Evolutionary conservation across 2,797 vertebrate genomes (phyloP).

Genomic region (Anableps anableps): DNA sequence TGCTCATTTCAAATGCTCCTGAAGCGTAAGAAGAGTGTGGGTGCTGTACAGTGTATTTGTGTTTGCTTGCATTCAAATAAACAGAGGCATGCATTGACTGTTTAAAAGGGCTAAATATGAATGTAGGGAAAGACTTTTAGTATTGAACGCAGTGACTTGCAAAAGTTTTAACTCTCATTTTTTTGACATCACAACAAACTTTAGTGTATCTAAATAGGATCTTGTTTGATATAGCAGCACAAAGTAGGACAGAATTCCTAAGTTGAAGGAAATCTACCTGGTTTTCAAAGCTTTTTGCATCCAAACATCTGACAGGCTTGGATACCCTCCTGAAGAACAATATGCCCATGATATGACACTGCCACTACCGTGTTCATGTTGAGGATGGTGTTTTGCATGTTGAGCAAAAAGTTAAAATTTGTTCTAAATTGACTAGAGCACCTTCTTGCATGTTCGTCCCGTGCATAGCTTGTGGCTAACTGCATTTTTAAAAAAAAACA

Average conservation of each 20-base stretch:
- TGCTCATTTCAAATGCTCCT: slow-evolving; percentile 29
- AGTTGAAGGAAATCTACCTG: background rate
- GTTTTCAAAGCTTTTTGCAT: background rate
- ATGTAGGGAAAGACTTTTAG: slow-evolving; percentile 12
- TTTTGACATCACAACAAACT: background rate
- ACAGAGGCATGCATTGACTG: slow-evolving; percentile 27
- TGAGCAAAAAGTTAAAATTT: background rate
- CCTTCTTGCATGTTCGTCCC: background rate
- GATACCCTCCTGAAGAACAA: background rate
- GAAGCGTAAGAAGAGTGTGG: slow-evolving; percentile 18
- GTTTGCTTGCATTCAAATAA: slow-evolving; percentile 56
- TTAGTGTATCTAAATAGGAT: background rate
- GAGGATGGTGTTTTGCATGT: background rate
- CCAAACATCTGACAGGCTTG: background rate
- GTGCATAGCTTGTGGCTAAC: background rate
- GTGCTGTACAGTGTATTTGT: slow-evolving; percentile 21
- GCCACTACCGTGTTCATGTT: background rate
- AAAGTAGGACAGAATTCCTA: background rate
- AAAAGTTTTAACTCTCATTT: background rate
- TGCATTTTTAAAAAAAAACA: background rate
- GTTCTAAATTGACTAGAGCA: background rate
- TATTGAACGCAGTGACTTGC: background rate
- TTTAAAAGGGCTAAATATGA: slow-evolving; percentile 22
- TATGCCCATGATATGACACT: background rate
- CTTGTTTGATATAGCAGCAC: background rate